These are phyloP conservation scores for Sciurus carolinensis DNA, from an alignment of 2,797 vertebrate genomes.

Conservation along the genomic window DNA sequence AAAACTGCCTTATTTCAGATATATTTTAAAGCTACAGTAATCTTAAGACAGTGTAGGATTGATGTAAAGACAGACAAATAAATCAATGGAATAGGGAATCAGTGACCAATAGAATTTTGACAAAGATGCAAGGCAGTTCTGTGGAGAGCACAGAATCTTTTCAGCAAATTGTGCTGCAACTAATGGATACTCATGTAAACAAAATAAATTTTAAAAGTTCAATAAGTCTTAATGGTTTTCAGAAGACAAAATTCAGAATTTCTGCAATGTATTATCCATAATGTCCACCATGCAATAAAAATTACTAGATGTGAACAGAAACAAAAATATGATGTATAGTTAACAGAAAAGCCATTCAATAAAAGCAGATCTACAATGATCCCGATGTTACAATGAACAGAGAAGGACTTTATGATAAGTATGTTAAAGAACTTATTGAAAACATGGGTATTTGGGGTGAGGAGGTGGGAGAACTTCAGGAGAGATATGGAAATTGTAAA, in stretches of 20 bases:
- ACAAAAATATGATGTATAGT: not conserved
- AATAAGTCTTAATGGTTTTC: not conserved
- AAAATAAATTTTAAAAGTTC: not conserved
- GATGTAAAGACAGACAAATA: not conserved
- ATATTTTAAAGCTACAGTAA: not conserved
- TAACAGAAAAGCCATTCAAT: slow-evolving; percentile 17
- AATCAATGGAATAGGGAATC: not conserved
- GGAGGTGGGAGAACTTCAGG: slow-evolving; percentile 1
- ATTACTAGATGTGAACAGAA: not conserved
- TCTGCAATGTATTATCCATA: not conserved
- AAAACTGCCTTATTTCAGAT: not conserved
- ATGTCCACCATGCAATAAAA: not conserved
- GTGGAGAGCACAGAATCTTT: not conserved
- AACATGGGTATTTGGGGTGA: not conserved
- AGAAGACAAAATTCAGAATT: not conserved
- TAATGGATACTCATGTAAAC: not conserved
- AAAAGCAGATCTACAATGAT: not conserved
- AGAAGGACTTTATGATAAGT: not conserved
- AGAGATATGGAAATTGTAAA: slow-evolving; percentile 8
- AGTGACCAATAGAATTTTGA: not conserved
- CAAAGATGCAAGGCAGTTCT: not conserved
- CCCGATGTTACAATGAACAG: not conserved
- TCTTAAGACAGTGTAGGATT: no score
- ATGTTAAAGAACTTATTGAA: slow-evolving; percentile 28
- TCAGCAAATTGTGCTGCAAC: not conserved